Evolutionary conservation across 1,140 invertebrate species (phyloP).

Genomic region (Bombus confusus): DNA sequence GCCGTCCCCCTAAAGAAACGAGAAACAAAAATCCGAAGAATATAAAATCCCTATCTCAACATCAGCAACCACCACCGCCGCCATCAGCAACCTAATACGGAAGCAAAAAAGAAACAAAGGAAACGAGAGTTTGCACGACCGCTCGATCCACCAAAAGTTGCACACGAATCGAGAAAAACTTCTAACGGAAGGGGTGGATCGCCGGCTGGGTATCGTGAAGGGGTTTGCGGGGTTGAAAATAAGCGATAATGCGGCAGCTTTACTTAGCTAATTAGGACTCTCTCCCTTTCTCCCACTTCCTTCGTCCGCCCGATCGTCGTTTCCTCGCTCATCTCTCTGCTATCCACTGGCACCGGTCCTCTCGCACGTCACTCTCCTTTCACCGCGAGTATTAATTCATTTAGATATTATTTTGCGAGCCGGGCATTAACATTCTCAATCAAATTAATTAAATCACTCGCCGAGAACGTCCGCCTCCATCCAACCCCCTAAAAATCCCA

Average conservation of each 20-base stretch:
- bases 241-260: constrained; percentile 82
- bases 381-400: constrained; percentile 77
- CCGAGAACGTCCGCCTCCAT: constrained; percentile 31
- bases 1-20: too few species aligned
- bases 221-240: constrained; percentile 72
- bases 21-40: constrained; percentile 26
- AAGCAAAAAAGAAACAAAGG: constrained; percentile 1
- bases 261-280: constrained; percentile 82
- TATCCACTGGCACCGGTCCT: neutral
- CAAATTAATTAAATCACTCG: constrained; percentile 82
- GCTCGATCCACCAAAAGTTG: constrained; percentile 65
- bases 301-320: constrained; percentile 24
- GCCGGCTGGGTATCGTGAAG: neutral
- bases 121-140: constrained; percentile 39
- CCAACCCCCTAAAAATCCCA: neutral
- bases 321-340: constrained; percentile 39
- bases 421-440: constrained; percentile 80
- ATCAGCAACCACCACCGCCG: neutral
- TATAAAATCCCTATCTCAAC: neutral
- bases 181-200: constrained; percentile 21
- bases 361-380: constrained; percentile 56
- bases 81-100: constrained; percentile 1
- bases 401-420: constrained; percentile 80
- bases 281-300: constrained; percentile 66
- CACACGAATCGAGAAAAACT: constrained; percentile 65